Conservation (phyloP, 2,113 vertebrate genomes). For the Genyomyrus donnyi region DNA sequence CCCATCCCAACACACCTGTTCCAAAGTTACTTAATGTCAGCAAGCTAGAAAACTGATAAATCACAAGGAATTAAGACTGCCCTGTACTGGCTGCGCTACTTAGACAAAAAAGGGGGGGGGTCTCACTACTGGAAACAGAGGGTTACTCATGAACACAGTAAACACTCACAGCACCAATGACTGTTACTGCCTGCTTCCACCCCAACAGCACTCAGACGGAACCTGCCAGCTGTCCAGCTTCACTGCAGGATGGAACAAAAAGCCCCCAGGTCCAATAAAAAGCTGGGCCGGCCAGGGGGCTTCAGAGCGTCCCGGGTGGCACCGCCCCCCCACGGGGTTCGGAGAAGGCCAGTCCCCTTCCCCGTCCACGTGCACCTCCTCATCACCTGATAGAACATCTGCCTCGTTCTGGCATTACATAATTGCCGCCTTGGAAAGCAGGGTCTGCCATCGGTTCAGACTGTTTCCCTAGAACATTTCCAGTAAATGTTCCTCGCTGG, state of each 20-base stretch:
- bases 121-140: background rate
- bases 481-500: background rate
- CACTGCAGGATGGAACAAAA: background rate
- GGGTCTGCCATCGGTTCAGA: background rate
- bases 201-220: background rate
- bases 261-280: background rate
- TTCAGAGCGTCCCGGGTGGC: background rate
- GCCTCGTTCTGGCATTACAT: background rate
- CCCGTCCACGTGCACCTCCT: background rate
- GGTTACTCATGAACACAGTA: background rate
- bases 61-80: background rate
- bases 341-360: background rate
- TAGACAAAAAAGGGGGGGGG: background rate
- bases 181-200: background rate
- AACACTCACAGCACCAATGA: background rate
- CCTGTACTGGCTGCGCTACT: background rate
- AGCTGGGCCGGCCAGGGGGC: background rate
- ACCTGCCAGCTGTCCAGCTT: background rate
- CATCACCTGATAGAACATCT: background rate
- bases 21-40: background rate
- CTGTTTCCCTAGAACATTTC: background rate
- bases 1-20: background rate
- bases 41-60: background rate
- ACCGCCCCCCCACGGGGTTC: background rate
- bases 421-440: background rate